Evolutionary conservation across 2,797 vertebrate genomes (phyloP), one percentile per base, ranked within the genome.

Genomic region (Phrynocephalus vlangalii): DNA sequence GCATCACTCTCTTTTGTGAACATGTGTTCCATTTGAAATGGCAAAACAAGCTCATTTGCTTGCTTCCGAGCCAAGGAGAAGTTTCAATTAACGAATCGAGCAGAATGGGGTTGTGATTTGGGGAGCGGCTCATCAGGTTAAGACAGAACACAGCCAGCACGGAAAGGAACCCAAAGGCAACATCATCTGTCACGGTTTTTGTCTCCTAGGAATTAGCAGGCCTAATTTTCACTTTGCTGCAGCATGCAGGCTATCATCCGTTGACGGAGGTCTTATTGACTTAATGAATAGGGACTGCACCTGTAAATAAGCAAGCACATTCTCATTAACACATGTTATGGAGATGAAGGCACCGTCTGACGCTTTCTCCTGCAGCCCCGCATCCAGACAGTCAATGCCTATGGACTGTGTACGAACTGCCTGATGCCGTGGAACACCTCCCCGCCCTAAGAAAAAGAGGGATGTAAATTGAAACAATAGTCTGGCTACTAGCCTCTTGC

Each of bases 31-130:
- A 92, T 20, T 38, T 76, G 87, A 88, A 91, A 88, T 88, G 71
- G 50, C 33, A 30, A 70, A 76, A 94, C 30, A 52, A 89, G 85
- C 67, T 86, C 90, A 88, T 90, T 91, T 86, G 86, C 18, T 91
- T 90, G 66, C 67, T 86, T 44, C 20, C 56, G 91, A 88, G 70
- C 68, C 91, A 92, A 95, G 91, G 94, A 92, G 75, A 90, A 68
- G 86, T 89, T 92, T 52, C 84, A 92, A 81, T 85, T 91, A 89
- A 92, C 83, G 93, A 63, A 93, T 92, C 88, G 92, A 89, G 80
- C 91, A 87, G 87, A 90, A 93, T 91, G 90, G 92, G 83, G 68
- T 70, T 89, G 87, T 82, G 78, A 86, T 95, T 95, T 91, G 89
- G 86, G 79, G 94, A 94, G 86, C 38, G 56, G 22, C 91, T 89